Evolutionary conservation across 2,113 vertebrate species (phyloP).

Genomic region (Pangasianodon hypophthalmus): DNA sequence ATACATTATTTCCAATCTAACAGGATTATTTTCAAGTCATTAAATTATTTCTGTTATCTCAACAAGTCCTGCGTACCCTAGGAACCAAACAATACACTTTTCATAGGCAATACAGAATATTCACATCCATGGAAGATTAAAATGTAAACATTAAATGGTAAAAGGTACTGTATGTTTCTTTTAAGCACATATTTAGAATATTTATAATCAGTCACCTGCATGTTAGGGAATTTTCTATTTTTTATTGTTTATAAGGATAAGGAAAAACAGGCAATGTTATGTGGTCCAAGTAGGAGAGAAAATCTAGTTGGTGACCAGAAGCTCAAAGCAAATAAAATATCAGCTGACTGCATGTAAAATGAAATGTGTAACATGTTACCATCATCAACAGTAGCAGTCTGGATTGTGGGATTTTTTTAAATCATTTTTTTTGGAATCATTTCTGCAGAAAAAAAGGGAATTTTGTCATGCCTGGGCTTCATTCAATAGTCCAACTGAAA

Average conservation of each 20-base stretch:
- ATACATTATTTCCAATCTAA: background rate
- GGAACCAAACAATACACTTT: constrained; percentile 4
- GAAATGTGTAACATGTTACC: background rate
- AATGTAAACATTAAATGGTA: background rate
- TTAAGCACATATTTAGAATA: background rate
- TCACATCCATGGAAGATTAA: background rate
- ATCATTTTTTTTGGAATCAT: background rate
- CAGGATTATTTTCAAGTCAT: background rate
- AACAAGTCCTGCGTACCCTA: background rate
- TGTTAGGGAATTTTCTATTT: background rate
- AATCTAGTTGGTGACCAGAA: background rate
- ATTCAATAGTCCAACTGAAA: background rate
- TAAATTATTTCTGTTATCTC: background rate
- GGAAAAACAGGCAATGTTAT: background rate
- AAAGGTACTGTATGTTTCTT: constrained; percentile 18
- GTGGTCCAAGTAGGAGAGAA: background rate
- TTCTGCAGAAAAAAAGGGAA: background rate
- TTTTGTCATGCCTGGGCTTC: background rate
- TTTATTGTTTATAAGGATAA: background rate
- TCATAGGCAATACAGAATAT: background rate
- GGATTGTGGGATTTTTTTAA: background rate
- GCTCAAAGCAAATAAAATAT: too few species aligned
- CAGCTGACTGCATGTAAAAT: background rate
- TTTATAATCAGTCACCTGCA: background rate
- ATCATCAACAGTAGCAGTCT: background rate